Base-by-base conservation (phyloP, 2,113 vertebrate genomes). In the Theropithecus gelada region DNA sequence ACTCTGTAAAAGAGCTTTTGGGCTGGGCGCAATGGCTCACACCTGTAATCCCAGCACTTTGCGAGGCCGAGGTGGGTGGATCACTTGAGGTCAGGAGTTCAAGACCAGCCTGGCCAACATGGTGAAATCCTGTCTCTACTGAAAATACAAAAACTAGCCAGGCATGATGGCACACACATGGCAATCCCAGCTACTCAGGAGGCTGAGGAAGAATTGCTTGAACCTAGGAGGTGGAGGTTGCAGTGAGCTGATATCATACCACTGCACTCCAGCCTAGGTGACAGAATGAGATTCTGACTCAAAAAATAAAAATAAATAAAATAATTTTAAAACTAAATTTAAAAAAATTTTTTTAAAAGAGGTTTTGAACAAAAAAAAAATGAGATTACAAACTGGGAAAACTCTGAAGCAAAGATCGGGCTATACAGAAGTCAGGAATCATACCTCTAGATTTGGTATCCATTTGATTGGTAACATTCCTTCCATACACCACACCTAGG, bases 11-110 rank as follows among this genome's bases (percentile, higher is more conserved):
- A 84, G 40, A 91, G 12, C 3, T 84, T 80, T 68, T 64, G 27
- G 27, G 61, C 61, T 5, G 0, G 61, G 61, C 2, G 0, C 25
- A 0, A 12, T 30, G 61, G 27, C 61, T 64, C 61, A 64, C 11
- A 64, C 61, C 27, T 64, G 61, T 30, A 64, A 64, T 30, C 61
- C 11, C 27, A 64, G 61, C 61, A 30, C 61, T 30, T 64, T 64
- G 12, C 5, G 2, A 64, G 61, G 5, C 61, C 5, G 5, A 30
- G 61, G 61, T 13, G 5, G 61, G 61, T 30, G 27, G 61, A 64
- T 30, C 61, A 64, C 27, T 64, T 64, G 61, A 64, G 11, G 5
- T 64, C 61, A 64, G 61, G 61, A 64, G 61, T 6, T 30, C 27
- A 5, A 64, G 61, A 64, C 27, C 61, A 64, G 61, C 61, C 61